These are phyloP conservation scores for Limonius californicus DNA, from an alignment of 1,140 invertebrate species.

Conservation along the genomic window DNA sequence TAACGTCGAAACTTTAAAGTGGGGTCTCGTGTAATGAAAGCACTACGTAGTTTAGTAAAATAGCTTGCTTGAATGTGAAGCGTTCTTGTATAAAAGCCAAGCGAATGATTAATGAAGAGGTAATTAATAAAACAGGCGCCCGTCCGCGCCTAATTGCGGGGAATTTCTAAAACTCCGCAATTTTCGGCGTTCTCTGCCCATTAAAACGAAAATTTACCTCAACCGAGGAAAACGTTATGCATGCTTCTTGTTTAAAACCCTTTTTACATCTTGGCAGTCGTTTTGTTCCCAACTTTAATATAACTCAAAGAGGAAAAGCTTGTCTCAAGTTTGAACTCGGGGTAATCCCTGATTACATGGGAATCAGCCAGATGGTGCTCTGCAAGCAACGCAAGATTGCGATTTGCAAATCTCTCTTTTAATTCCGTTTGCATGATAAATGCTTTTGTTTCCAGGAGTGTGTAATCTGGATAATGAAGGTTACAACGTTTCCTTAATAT, in stretches of 20 bases:
- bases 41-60: background rate
- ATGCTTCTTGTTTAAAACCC: no score
- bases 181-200: background rate
- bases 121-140: slow-evolving; percentile 31
- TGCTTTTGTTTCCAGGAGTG: background rate
- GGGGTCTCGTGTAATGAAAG: background rate
- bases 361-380: slow-evolving; percentile 26
- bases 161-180: background rate
- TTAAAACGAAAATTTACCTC: background rate
- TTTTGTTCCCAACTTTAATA: background rate
- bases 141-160: slow-evolving; percentile 29
- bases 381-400: background rate
- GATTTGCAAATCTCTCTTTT: background rate
- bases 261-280: background rate
- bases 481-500: background rate
- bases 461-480: no score
- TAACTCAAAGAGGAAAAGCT: slow-evolving; percentile 34
- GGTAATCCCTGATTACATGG: slow-evolving; percentile 41
- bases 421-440: background rate
- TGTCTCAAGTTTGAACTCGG: slow-evolving; percentile 26
- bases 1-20: background rate
- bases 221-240: no score
- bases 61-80: background rate
- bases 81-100: background rate
- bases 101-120: slow-evolving; percentile 30